These are phyloP conservation scores for Hypotaenidia okinawae DNA, from an alignment of 2,797 vertebrate species.

Conservation along the genomic window DNA sequence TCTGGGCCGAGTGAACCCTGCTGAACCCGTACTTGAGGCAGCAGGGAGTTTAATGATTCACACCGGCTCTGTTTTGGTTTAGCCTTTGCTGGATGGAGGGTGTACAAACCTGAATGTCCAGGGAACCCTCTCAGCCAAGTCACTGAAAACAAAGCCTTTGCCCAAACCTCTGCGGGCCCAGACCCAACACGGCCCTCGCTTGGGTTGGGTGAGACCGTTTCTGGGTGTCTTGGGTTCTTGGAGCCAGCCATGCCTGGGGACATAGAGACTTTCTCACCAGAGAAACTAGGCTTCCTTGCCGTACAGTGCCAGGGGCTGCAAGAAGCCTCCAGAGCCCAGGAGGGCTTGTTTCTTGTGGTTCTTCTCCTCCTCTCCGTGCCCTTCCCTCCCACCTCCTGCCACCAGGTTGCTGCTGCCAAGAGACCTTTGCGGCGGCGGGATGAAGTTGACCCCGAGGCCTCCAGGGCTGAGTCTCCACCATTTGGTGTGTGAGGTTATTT, in stretches of 20 bases:
- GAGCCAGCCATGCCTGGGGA: neutral
- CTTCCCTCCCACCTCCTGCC: neutral
- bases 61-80: neutral
- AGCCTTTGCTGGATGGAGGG: neutral
- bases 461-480: neutral
- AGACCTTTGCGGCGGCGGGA: neutral
- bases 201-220: neutral
- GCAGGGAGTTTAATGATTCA: constrained; percentile 33
- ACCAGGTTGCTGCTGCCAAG: neutral
- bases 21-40: neutral
- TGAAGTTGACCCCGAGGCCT: neutral
- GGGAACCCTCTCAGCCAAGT: neutral
- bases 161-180: neutral
- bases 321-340: neutral
- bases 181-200: fast-evolving
- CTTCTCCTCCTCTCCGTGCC: neutral
- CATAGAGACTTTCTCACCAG: neutral
- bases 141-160: neutral
- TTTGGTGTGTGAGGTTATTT: neutral
- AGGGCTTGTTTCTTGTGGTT: neutral
- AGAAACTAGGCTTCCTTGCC: neutral
- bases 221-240: fast-evolving
- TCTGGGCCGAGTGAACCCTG: constrained; percentile 36
- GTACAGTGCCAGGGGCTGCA: neutral
- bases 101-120: neutral